Evolutionary conservation across 2,113 vertebrate genomes (phyloP), one percentile per base, ranked within the genome.

Genomic region (Limnothrissa miodon): DNA sequence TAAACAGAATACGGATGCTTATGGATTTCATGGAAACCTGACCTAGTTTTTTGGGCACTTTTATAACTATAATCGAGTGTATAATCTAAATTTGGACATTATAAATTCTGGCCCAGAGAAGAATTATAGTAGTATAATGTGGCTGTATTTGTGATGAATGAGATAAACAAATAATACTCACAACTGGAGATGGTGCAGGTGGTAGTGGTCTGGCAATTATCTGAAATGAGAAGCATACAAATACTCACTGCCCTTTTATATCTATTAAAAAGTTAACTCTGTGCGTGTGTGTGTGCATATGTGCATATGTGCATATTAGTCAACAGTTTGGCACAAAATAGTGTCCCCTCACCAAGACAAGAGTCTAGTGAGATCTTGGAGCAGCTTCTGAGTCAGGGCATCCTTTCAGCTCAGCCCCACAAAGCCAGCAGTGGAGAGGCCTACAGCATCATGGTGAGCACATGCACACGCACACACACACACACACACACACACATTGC

Each of bases 321-420:
- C 84, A 21, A 62, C 53, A 84, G 79, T 82, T 82, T 44, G 84
- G 80, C 87, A 92, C 89, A 74, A 19, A 23, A 56, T 21, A 23
- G 23, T 19, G 21, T 21, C 19, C 21, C 79, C 80, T 66, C 79
- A 36, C 92, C 94, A 78, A 92, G 93, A 45, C 92, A 86, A 23
- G 92, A 92, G 44, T 95, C 95, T 86, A 94, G 93, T 78, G 95
- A 96, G 9, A 95, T 97, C 86, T 92, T 97, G 87, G 92, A 97
- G 84, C 95, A 98, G 87, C 91, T 97, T 79, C 93, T 93, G 83
- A 93, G 87, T 70, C 94, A 97, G 86, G 95, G 96, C 84, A 96
- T 97, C 91, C 96, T 97, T 86, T 93, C 94, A 53, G 94, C 88
- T 39, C 88, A 87, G 45, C 91, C 51, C 45, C 89, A 79, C 84